Conservation (phyloP, 1,140 invertebrate species). For the Macrotrachela quadricornifera region DNA sequence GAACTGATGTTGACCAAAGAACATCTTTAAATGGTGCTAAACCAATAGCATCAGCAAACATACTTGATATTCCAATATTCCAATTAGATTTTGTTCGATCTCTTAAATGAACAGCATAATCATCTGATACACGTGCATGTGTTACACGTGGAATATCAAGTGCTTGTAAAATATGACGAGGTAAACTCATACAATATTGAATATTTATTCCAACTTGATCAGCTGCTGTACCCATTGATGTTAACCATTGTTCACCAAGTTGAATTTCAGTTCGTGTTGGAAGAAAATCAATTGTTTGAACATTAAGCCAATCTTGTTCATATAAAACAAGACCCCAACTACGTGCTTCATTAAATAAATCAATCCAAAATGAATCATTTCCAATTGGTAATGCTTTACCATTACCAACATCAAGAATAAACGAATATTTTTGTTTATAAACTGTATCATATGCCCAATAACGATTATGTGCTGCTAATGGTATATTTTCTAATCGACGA, state of each 20-base stretch:
- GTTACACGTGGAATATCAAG: slow-evolving; percentile 11
- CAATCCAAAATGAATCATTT: slow-evolving; percentile 14
- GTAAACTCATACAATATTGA: slow-evolving; percentile 14
- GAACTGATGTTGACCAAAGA: slow-evolving; percentile 18
- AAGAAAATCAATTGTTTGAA: slow-evolving; percentile 10
- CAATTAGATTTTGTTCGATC: slow-evolving; percentile 12
- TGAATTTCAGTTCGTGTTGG: slow-evolving; percentile 11
- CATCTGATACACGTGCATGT: slow-evolving; percentile 10
- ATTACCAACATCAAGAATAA: neutral
- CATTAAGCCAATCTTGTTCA: slow-evolving; percentile 17
- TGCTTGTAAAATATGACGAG: slow-evolving; percentile 11
- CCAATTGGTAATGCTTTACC: slow-evolving; percentile 2
- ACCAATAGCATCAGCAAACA: slow-evolving; percentile 18
- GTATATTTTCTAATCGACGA: neutral
- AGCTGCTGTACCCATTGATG: slow-evolving; percentile 12
- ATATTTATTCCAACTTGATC: slow-evolving; percentile 10
- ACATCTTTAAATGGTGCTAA: slow-evolving; percentile 23
- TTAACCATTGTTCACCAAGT: slow-evolving; percentile 12
- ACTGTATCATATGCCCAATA: slow-evolving; percentile 13
- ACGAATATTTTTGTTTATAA: slow-evolving; percentile 1
- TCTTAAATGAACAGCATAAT: slow-evolving; percentile 7
- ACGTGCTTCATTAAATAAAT: slow-evolving; percentile 13
- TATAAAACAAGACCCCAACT: slow-evolving; percentile 14
- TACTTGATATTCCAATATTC: slow-evolving; percentile 20
- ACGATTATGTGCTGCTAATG: slow-evolving; percentile 15